A percentile compares a stretch with the other conserved stretches of the same genome.
Evolutionary conservation across 2,888 invertebrate species (phyloP).

Genomic region (Patella pellucida): DNA sequence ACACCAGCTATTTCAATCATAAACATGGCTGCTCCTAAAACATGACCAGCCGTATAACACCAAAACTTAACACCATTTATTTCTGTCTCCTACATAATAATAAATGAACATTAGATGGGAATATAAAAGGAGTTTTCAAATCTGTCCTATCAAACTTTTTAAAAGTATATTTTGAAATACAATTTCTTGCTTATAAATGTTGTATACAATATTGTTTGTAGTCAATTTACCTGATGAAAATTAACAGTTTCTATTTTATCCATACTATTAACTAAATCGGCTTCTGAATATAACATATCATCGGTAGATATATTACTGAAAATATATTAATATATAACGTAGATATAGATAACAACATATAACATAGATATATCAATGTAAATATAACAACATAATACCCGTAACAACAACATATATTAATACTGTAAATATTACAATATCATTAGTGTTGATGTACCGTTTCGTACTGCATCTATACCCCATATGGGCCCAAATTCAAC

Average conservation of each 20-base stretch:
- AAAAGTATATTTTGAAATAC: not conserved
- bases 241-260: constrained; percentile 98
- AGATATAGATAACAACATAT: not conserved
- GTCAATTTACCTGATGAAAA: constrained; percentile 76
- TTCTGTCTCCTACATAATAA: constrained; percentile 82
- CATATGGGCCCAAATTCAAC: too few species aligned
- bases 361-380: not conserved
- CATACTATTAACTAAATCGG: constrained; percentile 97
- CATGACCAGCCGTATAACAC: constrained; percentile 97
- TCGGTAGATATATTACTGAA: constrained; percentile 89
- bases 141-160: too few species aligned
- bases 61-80: constrained; percentile 97
- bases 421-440: not conserved
- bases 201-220: not conserved
- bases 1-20: constrained; percentile 99
- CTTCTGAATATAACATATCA: constrained; percentile 87
- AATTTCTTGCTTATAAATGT: not conserved
- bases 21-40: constrained; percentile 99
- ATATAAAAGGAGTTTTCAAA: not conserved
- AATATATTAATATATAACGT: constrained; percentile 21
- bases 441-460: too few species aligned
- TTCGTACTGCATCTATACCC: too few species aligned
- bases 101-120: constrained; percentile 1
- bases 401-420: not conserved
- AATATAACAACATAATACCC: not conserved